Evolutionary conservation across 1,140 invertebrate genomes (phyloP), one percentile per base, ranked within the genome.

Genomic region (Ceratina australensis): DNA sequence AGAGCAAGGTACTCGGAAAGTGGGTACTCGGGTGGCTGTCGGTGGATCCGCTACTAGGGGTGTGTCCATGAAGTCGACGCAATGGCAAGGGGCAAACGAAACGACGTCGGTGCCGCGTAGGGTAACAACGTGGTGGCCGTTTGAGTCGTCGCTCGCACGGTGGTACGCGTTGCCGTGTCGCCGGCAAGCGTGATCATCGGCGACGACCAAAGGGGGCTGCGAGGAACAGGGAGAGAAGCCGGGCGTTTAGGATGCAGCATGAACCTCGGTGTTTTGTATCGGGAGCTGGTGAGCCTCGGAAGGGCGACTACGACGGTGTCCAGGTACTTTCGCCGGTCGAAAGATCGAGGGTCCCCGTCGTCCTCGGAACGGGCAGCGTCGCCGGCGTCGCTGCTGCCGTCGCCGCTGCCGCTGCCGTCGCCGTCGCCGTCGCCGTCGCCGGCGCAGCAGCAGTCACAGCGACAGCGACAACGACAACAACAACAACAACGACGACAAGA

Each of bases 181-280:
- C 64, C 79, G 75, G 76, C 86, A 69, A 74, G 56, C 80, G 84
- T 82, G 78, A 83, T 85, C 75, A 75, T 82, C 80, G 81, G 78
- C 78, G 63, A 78, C 56, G 77, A 66, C 15, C 69, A 59, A 74
- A 24, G 50, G 56, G 49, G 57, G 72, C 28, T 65, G 59, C 59
- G 71, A 69, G 22, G 72, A 61, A 56, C 72, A 78, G 65, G 78
- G 72, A 24, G 72, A 72, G 84, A 68, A 74, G 85, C 83, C 81
- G 86, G 85, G 80, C 63, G 89, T 88, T 83, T 89, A 92, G 90
- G 87, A 92, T 92, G 91, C 91, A 92, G 90, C 89, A 92, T 92
- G 91, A 91, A 90, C 91, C 88, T 86, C 90, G 86, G 89, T 87
- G 86, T 78, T 89, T 87, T 87, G 89, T 87, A 87, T 72, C 88